Evolutionary conservation across 2,113 vertebrate species (phyloP).

Genomic region (Carollia perspicillata): DNA sequence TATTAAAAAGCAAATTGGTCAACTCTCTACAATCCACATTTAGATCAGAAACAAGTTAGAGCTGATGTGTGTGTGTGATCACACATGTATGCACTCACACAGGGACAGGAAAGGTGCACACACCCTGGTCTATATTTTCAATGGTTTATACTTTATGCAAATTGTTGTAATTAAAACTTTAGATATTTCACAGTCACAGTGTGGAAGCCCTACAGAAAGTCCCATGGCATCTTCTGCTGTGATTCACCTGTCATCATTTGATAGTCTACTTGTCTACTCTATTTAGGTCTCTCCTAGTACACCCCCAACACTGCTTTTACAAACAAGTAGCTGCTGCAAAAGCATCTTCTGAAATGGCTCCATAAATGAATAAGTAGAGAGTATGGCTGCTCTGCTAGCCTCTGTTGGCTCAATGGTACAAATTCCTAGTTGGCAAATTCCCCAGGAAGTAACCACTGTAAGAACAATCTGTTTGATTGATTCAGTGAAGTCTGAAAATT

Average conservation of each 20-base stretch:
- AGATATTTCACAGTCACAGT: not conserved
- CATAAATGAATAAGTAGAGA: constrained; percentile 42
- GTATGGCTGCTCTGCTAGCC: not conserved
- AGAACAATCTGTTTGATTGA: constrained; percentile 8
- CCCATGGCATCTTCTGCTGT: not conserved
- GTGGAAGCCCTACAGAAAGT: not conserved
- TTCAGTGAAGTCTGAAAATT: not conserved
- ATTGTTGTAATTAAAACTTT: not conserved
- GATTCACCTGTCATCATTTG: constrained; percentile 47
- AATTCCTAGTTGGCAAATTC: not conserved
- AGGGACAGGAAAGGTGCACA: not conserved
- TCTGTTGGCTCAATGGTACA: not conserved
- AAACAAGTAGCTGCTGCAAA: not conserved
- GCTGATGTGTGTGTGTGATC: not conserved
- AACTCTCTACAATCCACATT: not conserved
- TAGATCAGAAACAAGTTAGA: not conserved
- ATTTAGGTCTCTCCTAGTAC: constrained; percentile 18
- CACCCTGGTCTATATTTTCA: not conserved
- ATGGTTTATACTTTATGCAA: not conserved
- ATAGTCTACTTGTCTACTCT: not conserved
- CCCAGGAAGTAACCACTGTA: not conserved
- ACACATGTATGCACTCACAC: accelerated
- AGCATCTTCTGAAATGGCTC: constrained; percentile 12
- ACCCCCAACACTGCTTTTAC: not conserved
- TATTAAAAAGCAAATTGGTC: constrained; percentile 29